Evolutionary conservation across 2,888 invertebrate species (phyloP), one percentile per base, ranked within the genome.

Genomic region (Uloborus plumipes): DNA sequence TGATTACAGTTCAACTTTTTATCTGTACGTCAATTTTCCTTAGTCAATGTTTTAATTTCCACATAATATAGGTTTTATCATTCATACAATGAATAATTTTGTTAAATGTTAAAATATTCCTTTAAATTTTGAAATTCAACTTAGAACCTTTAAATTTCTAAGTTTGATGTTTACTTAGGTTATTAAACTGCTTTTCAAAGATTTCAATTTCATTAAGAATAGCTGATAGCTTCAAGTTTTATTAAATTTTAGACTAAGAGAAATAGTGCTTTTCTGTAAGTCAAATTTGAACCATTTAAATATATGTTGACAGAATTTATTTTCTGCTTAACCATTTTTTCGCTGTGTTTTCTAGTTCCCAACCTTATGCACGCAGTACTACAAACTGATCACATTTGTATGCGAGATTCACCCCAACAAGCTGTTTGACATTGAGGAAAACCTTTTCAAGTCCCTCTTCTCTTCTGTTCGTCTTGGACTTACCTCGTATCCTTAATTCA

Each of bases 341-440:
- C 16, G 1, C 47, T n/a, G 9, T 65, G 14, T 50, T 70, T 82
- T 81, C 55, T 86, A 93, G 88, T 93, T 93, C 88, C 94, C 94
- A 0, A 90, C 91, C 2, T 89, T 94, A 50, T 93, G 93, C 88
- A 89, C 90, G 50, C 92, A 93, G 89, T 93, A 91, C 88, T 92
- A 90, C 87, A 91, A 92, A 87, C 91, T 94, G 88, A 90, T 94
- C 70, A 91, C 92, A 26, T 91, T 92, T 86, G 90, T 93, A 66
- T 92, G 92, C 85, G 93, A 93, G 87, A 90, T 92, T 78, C 92
- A 92, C 87, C 92, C 93, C 0, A 92, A 92, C 73, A 92, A 92
- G 88, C 90, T 93, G 65, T 86, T 88, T 70, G 86, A 88, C 20
- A 86, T 92, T 67, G 91, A 91, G 0, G 88, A 89, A 14, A 90